Evolutionary conservation across 2,113 vertebrate genomes (phyloP), one percentile per base, ranked within the genome.

Genomic region (Ctenodactylus gundi): DNA sequence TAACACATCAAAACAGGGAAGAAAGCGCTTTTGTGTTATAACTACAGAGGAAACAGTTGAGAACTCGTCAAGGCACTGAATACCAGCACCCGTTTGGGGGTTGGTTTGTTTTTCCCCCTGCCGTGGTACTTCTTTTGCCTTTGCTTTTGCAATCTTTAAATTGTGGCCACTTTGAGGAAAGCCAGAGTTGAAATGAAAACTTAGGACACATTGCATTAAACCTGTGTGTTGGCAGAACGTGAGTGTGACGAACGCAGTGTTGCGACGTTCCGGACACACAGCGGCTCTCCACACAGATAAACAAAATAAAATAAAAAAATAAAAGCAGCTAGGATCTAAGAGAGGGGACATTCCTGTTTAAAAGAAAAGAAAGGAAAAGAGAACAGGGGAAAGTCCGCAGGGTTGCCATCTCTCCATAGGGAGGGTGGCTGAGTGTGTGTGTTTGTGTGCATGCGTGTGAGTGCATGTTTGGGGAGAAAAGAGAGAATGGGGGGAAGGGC

Each of bases 51-150:
- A 93, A 96, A 92, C 93, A 96, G 82, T 88, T 70, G 94, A 46
- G 93, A 89, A 51, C 34, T 83, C 96, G 93, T 95, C 96, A 94
- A 17, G 72, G 90, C 93, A 88, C 85, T 88, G 88, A 90, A 80
- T 95, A 78, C 68, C 57, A 86, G 58, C 76, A 70, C 57, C 93
- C 85, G 94, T 96, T 58, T 91, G 64, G 80, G 60, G 72, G 93
- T 46, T 95, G 96, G 94, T 93, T 97, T 97, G 95, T 96, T 96
- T 97, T 93, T 95, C 73, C 90, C 94, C 93, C 95, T 95, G 95
- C 96, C 73, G 85, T 57, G 77, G 85, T 94, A 94, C 97, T 96
- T 96, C 80, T 85, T 53, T 94, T 94, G n/a, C 73, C 87, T 97
- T 96, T 94, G 36, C 91, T 96, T 70, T 2, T 2, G 1, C 8